Base-by-base conservation (phyloP, 2,797 vertebrate genomes). In the Oryzias sinensis region DNA sequence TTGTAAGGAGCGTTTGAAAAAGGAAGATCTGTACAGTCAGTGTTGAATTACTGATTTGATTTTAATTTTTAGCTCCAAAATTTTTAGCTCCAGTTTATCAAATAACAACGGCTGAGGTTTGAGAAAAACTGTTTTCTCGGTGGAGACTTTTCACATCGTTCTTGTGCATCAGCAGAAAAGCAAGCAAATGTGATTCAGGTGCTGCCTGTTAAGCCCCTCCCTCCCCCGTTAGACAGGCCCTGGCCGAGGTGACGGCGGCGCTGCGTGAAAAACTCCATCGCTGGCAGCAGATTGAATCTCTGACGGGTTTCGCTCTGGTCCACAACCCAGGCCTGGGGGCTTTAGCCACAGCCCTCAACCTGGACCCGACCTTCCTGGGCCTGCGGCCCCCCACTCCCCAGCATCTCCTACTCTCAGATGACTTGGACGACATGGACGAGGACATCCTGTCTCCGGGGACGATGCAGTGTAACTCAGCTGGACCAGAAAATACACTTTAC, bases 261-360 rank as follows among this genome's bases (percentile, higher is more conserved):
- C 89, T 98, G 72, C 82, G 95, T 65, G 96, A 98, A 85, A 93
- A 96, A 43, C 94, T 98, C 9, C 94, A 95, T 84, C 95, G 96
- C 72, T 98, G 96, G 96, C 96, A 97, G 59, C 94, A 97, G 76
- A 95, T 98, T 44, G 96, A 98, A 88, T 87, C 87, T 75, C 93
- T 98, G 53, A 97, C 95, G 0, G 93, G 95, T 13, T 96, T 97
- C 82, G 91, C 92, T 62, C 86, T 98, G 52, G 94, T 96, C 3
- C 93, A 93, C 71, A 98, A 98, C 80, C 95, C 95, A 0, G 96
- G 96, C 5, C 86, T 98, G n/a, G 91, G 92, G 0, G 94, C 93
- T 9, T 85, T 98, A 80, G 97, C 95, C 0, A 88, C 93, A 0
- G 92, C 94, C 6, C 93, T 98, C n/a, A 96, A 97, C 76, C 93